Evolutionary conservation across 1,140 invertebrate genomes (phyloP), one percentile per base, ranked within the genome.

Genomic region (Drosophila sturtevanti): DNA sequence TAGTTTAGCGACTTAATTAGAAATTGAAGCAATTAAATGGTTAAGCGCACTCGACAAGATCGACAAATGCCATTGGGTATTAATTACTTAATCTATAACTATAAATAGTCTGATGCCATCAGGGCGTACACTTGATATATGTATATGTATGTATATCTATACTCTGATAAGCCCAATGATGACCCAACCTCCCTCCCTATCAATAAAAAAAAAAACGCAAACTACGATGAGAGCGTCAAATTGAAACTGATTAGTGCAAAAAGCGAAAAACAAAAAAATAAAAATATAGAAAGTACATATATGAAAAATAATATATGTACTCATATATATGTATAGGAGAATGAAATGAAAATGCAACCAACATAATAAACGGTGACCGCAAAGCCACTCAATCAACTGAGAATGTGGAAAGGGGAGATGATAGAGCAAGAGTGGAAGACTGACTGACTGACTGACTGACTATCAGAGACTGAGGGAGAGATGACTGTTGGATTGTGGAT

Each of bases 191-290:
- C n/a, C n/a, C n/a, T n/a, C n/a, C n/a, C n/a, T n/a, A n/a, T n/a
- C 27, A 31, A 38, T 21, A 37, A 10, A 3, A 6, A 14, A 31
- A 18, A 24, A 18, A 9, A 11, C 27, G 34, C 34, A 41, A 48
- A 44, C 41, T 31, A 56, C 21, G 12, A 56, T 16, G 12, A 22
- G 12, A 35, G 37, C 34, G 55, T 48, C 38, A 52, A 80, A 77
- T 69, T 85, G 37, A 73, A 74, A 60, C 74, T 85, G 73, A 86
- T 85, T 80, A 72, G 62, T 63, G 52, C 18, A 63, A 31, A 44
- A 48, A 44, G 27, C 24, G 35, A 18, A 48, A 44, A 16, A 6
- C 4, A 38, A 16, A 1, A 44, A 59, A 34, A 58, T 27, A 61
- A 31, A 31, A 35, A 16, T 54, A 61, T 61, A 18, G 41, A 35